A percentile compares a stretch with the other conserved stretches of the same genome.
Conservation (phyloP, 1,140 invertebrate genomes). For the Lysiphlebus fabarum region DNA sequence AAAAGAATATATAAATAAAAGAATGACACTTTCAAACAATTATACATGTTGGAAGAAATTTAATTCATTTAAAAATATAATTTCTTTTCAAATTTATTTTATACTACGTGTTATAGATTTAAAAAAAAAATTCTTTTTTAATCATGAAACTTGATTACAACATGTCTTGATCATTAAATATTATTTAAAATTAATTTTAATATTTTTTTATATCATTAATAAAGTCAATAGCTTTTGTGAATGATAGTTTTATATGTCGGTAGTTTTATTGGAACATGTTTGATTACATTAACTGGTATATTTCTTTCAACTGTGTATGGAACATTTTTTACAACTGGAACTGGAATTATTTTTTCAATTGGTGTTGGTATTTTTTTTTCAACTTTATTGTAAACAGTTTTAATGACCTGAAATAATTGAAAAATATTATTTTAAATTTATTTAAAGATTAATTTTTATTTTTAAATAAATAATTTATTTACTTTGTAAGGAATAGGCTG, state of each 20-base stretch:
- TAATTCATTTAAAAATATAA: too few relatives aligned
- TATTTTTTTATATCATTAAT: conserved; percentile 14
- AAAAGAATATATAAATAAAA: too few relatives aligned
- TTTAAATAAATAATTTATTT: conserved; percentile 1
- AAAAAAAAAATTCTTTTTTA: too few relatives aligned
- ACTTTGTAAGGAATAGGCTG: conserved; percentile 41
- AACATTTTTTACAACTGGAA: conserved; percentile 53
- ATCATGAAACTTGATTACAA: not conserved
- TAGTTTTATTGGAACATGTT: conserved; percentile 46
- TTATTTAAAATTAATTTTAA: too few relatives aligned
- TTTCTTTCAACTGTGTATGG: conserved; percentile 55
- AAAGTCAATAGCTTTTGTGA: conserved; percentile 31
- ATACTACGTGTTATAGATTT: too few relatives aligned
- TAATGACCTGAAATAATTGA: conserved; percentile 38
- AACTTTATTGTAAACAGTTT: conserved; percentile 55
- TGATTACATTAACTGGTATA: conserved; percentile 52
- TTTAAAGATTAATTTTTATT: not conserved
- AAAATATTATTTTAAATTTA: conserved; percentile 5
- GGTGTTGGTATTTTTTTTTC: conserved; percentile 44
- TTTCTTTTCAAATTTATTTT: too few relatives aligned
- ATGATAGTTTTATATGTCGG: conserved; percentile 43
- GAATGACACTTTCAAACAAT: too few relatives aligned
- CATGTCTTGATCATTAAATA: conserved; percentile 3
- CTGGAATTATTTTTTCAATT: conserved; percentile 41
- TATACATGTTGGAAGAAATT: too few relatives aligned